Evolutionary conservation across 2,113 vertebrate genomes (phyloP), one percentile per base, ranked within the genome.

Genomic region (Setophaga coronata): DNA sequence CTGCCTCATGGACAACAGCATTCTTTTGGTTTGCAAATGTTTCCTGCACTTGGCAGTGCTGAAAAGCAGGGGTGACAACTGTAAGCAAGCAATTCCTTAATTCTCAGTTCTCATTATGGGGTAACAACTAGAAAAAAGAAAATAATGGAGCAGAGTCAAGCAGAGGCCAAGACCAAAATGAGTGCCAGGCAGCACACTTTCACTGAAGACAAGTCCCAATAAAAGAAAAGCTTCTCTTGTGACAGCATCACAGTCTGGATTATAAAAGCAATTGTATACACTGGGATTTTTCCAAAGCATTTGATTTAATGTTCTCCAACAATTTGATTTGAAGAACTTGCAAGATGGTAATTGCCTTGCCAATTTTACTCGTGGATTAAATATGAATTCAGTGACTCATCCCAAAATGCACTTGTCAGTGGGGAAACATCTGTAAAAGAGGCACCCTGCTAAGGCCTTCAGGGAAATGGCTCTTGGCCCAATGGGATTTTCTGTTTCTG

Each of bases 221-320:
- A 89, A 95, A 91, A 73, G 42, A 81, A 91, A 77, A 89, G 64
- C 60, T 84, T 84, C 87, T 74, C 47, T 51, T 34, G 13, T 74
- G 80, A 89, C 80, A 87, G 89, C 89, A 61, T 69, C 82, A 34
- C 64, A 81, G 76, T 53, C 89, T 71, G 65, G 64, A 89, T 81
- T 62, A 89, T 51, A 84, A 90, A 95, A 93, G 83, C 83, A 61
- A 89, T 62, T 78, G 80, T 78, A 87, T 67, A 77, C 13, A 84
- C 43, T 40, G 51, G 56, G 76, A 89, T 84, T 89, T 89, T 67
- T 86, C 69, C 67, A 87, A 84, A 92, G 83, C 56, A 26, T 94
- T 93, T 93, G 83, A 95, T 91, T 87, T 87, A 84, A 95, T 89
- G 77, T 86, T 93, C 86, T 84, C 91, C 77, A 95, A 92, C 86